phyloP scores from a whole-genome alignment of 2,113 vertebrate genomes.

The Bos taurus region ARS-UCD2.0 NC_037333.1:72824501-72825000 shows the following conservation, averaged over 20 bases:
- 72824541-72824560: background rate
- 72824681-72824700: background rate
- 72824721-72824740: slow-evolving; percentile 12
- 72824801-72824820: background rate
- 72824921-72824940: background rate
- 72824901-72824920: background rate
- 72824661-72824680: background rate
- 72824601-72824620: background rate
- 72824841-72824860: slow-evolving; percentile 9
- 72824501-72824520: background rate
- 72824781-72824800: slow-evolving; percentile 39
- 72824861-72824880: background rate
- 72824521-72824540: slow-evolving; percentile 45
- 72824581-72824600: background rate
- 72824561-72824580: background rate
- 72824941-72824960: background rate
- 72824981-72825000: background rate
- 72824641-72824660: background rate
- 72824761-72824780: slow-evolving; percentile 27
- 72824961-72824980: background rate
- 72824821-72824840: background rate
- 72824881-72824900: background rate
- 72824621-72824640: background rate
- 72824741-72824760: slow-evolving; percentile 60
- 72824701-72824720: background rate